Conservation (phyloP, 2,797 vertebrate genomes). For the Todus mexicanus region DNA sequence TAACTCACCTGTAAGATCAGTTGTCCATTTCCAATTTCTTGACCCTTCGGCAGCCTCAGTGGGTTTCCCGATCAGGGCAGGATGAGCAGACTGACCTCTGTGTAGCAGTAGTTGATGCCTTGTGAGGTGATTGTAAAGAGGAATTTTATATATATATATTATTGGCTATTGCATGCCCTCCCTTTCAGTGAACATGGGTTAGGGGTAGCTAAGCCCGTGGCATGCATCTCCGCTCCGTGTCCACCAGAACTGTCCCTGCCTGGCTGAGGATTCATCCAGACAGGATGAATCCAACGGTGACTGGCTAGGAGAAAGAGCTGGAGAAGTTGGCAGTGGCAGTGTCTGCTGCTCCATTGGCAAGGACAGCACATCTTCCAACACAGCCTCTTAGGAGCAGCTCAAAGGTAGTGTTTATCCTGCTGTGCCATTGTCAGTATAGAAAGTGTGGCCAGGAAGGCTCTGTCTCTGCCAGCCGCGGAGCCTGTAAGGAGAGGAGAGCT, state of each 20-base stretch:
- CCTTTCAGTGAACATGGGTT: not conserved
- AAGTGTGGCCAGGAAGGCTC: not conserved
- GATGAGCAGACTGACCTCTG: not conserved
- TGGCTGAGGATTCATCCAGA: not conserved
- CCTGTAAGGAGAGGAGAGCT: not conserved
- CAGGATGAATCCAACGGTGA: not conserved
- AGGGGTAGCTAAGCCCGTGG: not conserved
- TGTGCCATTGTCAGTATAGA: not conserved
- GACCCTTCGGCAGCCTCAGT: not conserved
- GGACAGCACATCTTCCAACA: not conserved
- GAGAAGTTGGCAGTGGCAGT: not conserved
- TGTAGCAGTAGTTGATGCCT: not conserved
- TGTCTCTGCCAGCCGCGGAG: not conserved
- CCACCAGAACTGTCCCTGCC: not conserved
- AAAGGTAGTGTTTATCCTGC: not conserved
- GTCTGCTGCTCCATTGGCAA: not conserved
- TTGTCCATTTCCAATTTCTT: not conserved
- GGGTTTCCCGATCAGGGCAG: not conserved
- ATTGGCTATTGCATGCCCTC: not conserved
- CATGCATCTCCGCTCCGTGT: rapidly evolving
- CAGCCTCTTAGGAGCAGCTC: not conserved
- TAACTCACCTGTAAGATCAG: not conserved
- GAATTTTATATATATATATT: rapidly evolving
- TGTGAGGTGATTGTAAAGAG: not conserved
- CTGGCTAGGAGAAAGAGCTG: not conserved